phyloP scores from a whole-genome alignment of 2,113 vertebrate species.

The Danio rerio region DNA sequence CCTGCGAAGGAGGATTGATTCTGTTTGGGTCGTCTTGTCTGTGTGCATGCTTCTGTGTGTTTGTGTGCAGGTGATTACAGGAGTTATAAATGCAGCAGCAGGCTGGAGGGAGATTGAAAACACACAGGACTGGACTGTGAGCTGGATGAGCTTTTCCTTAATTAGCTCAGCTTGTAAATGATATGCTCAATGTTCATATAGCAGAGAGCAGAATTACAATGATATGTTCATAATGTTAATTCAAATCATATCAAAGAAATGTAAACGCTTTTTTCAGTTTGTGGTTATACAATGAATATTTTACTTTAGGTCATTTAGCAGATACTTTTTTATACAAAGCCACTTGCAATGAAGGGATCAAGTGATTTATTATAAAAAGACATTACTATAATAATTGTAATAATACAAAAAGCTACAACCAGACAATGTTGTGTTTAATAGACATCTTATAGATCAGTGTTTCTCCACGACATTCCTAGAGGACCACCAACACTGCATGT shows the following conservation, averaged over 20 bases:
- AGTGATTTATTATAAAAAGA: too few relatives aligned
- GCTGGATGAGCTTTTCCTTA: slow-evolving; percentile 38
- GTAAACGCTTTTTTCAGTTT: background rate
- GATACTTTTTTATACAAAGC: too few relatives aligned
- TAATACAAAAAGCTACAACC: too few relatives aligned
- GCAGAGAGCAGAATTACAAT: background rate
- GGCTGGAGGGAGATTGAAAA: slow-evolving; percentile 29
- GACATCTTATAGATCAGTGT: too few relatives aligned
- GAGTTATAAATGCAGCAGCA: slow-evolving; percentile 41
- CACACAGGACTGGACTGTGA: slow-evolving; percentile 27
- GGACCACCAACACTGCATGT: too few relatives aligned
- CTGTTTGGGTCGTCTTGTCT: slow-evolving; percentile 37
- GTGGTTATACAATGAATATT: background rate
- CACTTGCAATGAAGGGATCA: too few relatives aligned
- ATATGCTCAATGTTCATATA: background rate
- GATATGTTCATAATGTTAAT: background rate
- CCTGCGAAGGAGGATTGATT: slow-evolving; percentile 53
- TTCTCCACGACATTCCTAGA: too few relatives aligned
- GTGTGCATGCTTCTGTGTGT: slow-evolving; percentile 8
- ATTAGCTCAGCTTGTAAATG: slow-evolving; percentile 31
- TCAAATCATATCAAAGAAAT: background rate
- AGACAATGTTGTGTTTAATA: too few relatives aligned
- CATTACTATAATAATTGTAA: too few relatives aligned
- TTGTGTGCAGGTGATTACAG: slow-evolving; percentile 44
- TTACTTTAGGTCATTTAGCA: too few relatives aligned